Base-by-base conservation (phyloP, 23 tunicate genomes). In the Trididemnum clinides region DNA sequence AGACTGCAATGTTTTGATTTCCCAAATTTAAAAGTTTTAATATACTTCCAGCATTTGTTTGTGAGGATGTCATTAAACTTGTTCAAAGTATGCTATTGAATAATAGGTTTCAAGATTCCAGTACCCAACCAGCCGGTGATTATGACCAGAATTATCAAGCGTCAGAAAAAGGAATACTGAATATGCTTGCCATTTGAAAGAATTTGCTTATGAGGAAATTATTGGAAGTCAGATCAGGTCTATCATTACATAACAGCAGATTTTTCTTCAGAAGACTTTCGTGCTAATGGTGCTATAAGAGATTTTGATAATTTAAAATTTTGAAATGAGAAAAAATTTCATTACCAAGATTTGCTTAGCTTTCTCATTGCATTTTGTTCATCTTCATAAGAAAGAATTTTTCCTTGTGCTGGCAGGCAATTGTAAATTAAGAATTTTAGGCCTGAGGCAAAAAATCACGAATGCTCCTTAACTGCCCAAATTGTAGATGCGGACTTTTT, bases 301-400 rank as follows among this genome's bases (percentile, higher is more conserved):
- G 29, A 37, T 1, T 72, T 72, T 34, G 50, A 72, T 35, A 37
- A 33, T n/a, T 33, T 72, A n/a, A 72, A 72, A 27, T 72, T 72
- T 72, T 72, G 79, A 51, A 72, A 72, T 21, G 33, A 72, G 51
- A 50, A 72, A 35, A 72, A 37, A n/a, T n/a, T n/a, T n/a, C n/a
- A n/a, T n/a, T n/a, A n/a, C n/a, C n/a, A n/a, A n/a, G n/a, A n/a
- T n/a, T n/a, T n/a, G n/a, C n/a, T n/a, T n/a, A n/a, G n/a, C n/a
- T n/a, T n/a, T n/a, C n/a, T n/a, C n/a, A n/a, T n/a, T n/a, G n/a
- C n/a, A n/a, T n/a, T n/a, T n/a, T n/a, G n/a, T n/a, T n/a, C n/a
- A n/a, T n/a, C n/a, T n/a, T n/a, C n/a, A n/a, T n/a, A n/a, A n/a
- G n/a, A n/a, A n/a, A n/a, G n/a, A n/a, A n/a, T n/a, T n/a, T n/a